These are phyloP conservation scores for Vesta saturnalis DNA, from an alignment of 2,888 invertebrate genomes.

Conservation along the genomic window DNA sequence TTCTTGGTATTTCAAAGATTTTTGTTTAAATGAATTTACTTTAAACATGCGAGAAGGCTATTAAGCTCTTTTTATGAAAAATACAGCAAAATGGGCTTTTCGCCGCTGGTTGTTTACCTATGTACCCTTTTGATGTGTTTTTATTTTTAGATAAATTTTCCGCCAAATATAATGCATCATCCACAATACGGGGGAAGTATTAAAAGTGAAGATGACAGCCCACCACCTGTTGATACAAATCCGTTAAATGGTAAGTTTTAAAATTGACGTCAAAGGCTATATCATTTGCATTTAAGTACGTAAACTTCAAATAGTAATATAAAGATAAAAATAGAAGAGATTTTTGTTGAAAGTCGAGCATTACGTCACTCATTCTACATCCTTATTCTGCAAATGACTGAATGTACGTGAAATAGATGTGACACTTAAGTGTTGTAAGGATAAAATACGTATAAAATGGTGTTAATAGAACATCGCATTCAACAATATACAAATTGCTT, in stretches of 20 bases:
- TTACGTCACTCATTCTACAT: constrained; percentile 29
- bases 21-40: constrained; percentile 23
- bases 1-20: not conserved
- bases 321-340: constrained; percentile 26
- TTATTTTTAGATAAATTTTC: constrained; percentile 61
- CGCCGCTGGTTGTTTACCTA: not conserved
- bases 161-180: constrained; percentile 58
- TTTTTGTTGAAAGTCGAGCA: constrained; percentile 17
- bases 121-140: constrained; percentile 3
- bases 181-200: constrained; percentile 60
- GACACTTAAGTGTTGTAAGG: constrained; percentile 31
- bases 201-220: constrained; percentile 59
- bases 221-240: constrained; percentile 57
- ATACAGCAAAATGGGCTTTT: constrained; percentile 16
- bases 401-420: constrained; percentile 27
- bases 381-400: constrained; percentile 33
- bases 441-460: constrained; percentile 36
- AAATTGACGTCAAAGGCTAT: constrained; percentile 27
- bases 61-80: constrained; percentile 25
- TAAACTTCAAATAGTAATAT: constrained; percentile 26
- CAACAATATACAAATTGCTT: constrained; percentile 54
- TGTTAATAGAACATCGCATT: constrained; percentile 43
- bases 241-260: constrained; percentile 60
- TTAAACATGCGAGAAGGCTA: constrained; percentile 32
- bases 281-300: constrained; percentile 28